A percentile compares a stretch with the other conserved stretches of the same genome.
phyloP scores from a whole-genome alignment of 1,140 invertebrate genomes.

The Conus betulinus region DNA sequence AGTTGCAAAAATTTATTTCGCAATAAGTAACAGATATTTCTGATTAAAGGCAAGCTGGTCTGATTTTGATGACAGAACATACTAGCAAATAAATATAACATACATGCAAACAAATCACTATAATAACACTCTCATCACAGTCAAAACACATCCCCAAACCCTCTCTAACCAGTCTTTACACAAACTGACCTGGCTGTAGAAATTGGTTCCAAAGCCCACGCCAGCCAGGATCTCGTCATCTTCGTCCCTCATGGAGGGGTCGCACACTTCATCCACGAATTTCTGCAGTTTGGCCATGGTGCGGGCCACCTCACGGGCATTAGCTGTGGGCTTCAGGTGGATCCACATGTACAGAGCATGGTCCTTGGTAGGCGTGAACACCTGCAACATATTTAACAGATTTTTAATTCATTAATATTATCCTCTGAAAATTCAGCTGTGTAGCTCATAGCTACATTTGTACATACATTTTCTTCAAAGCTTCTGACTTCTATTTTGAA shows the following conservation, averaged over 20 bases:
- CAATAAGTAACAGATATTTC: too few relatives aligned
- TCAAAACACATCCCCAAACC: too few relatives aligned
- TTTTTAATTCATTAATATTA: too few relatives aligned
- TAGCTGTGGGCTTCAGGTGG: slow-evolving; percentile 65
- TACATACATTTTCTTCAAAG: background rate
- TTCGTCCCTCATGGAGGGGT: slow-evolving; percentile 66
- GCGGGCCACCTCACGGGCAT: slow-evolving; percentile 63
- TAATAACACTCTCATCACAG: too few relatives aligned
- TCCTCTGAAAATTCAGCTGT: background rate
- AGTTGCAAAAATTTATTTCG: too few relatives aligned
- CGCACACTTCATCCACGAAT: slow-evolving; percentile 65
- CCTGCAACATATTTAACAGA: slow-evolving; percentile 51
- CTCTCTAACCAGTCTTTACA: too few relatives aligned
- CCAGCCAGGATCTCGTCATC: slow-evolving; percentile 71
- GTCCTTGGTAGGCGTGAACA: slow-evolving; percentile 68
- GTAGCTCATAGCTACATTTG: background rate
- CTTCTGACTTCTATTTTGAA: background rate
- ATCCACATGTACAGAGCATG: slow-evolving; percentile 74
- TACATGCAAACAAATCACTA: too few relatives aligned
- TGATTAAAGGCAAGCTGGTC: too few relatives aligned
- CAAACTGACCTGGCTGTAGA: slow-evolving; percentile 63
- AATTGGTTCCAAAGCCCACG: slow-evolving; percentile 72
- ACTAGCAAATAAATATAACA: too few relatives aligned
- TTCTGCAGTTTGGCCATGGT: slow-evolving; percentile 62
- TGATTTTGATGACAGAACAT: too few relatives aligned